Conservation (phyloP, 2,888 invertebrate species). For the Cheilosia impressa region DNA sequence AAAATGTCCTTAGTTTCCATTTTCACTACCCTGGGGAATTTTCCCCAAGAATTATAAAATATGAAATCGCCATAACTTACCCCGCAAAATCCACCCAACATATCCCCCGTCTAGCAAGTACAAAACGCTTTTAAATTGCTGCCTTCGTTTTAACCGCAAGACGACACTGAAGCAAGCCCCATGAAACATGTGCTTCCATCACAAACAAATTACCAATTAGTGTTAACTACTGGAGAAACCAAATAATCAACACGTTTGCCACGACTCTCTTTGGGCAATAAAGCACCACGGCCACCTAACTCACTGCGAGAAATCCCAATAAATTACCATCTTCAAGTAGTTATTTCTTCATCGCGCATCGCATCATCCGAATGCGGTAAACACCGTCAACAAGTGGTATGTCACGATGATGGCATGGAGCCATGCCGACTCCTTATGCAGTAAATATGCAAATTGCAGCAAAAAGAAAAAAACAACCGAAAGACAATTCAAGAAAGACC, state of each 20-base stretch:
- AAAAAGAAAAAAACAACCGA: neutral
- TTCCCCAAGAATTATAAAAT: constrained; percentile 29
- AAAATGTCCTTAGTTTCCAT: no score
- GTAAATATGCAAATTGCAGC: constrained; percentile 67
- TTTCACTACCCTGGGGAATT: neutral
- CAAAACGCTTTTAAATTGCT: constrained; percentile 34
- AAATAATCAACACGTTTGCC: constrained; percentile 69
- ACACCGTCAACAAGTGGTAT: constrained; percentile 60
- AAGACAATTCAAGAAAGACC: constrained; percentile 34
- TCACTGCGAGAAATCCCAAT: constrained; percentile 57
- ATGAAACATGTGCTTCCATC: constrained; percentile 62
- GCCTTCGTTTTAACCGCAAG: constrained; percentile 37
- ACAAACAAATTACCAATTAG: constrained; percentile 72
- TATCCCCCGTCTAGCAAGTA: constrained; percentile 1
- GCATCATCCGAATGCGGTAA: constrained; percentile 55
- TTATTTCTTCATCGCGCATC: constrained; percentile 69
- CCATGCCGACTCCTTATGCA: constrained; percentile 51
- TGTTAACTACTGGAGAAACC: constrained; percentile 68
- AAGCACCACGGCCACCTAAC: constrained; percentile 55
- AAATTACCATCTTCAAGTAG: constrained; percentile 66
- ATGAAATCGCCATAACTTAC: constrained; percentile 22
- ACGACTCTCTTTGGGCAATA: constrained; percentile 50
- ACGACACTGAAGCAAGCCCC: constrained; percentile 36
- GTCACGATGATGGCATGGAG: neutral
- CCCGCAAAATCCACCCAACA: neutral